Percentiles rank a stretch among this genome's conserved stretches.
Evolutionary conservation across 2,113 vertebrate genomes (phyloP).

Genomic region (Sapayoa aenigma): DNA sequence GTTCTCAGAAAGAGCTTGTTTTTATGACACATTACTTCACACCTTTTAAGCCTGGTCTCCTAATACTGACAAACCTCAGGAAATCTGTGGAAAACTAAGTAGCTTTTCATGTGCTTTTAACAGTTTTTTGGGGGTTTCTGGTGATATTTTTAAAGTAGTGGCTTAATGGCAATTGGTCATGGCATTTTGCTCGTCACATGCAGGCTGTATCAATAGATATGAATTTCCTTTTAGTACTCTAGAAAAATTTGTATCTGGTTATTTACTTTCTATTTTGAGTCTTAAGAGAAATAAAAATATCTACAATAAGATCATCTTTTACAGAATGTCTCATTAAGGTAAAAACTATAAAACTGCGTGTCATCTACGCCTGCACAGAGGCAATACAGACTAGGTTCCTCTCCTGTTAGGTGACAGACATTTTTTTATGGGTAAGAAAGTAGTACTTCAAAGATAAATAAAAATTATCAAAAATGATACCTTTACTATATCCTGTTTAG

Average conservation of each 20-base stretch:
- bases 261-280: not conserved
- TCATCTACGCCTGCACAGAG: not conserved
- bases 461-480: not conserved
- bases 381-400: not conserved
- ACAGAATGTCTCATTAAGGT: slow-evolving; percentile 37
- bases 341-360: slow-evolving; percentile 43
- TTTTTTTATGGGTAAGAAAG: not conserved
- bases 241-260: not conserved
- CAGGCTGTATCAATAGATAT: not conserved
- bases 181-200: not conserved
- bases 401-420: not conserved
- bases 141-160: not conserved
- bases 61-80: not conserved
- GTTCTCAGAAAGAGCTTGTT: not conserved
- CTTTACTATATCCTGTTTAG: not conserved
- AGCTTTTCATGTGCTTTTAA: not conserved
- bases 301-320: slow-evolving; percentile 42
- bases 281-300: slow-evolving; percentile 26
- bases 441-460: slow-evolving; percentile 19
- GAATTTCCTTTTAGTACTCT: not conserved
- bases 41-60: not conserved
- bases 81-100: not conserved
- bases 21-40: not conserved
- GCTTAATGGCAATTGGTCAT: not conserved
- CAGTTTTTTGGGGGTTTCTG: not conserved